These are phyloP conservation scores for Dynastes tityus DNA, from an alignment of 2,888 invertebrate species.

Conservation along the genomic window DNA sequence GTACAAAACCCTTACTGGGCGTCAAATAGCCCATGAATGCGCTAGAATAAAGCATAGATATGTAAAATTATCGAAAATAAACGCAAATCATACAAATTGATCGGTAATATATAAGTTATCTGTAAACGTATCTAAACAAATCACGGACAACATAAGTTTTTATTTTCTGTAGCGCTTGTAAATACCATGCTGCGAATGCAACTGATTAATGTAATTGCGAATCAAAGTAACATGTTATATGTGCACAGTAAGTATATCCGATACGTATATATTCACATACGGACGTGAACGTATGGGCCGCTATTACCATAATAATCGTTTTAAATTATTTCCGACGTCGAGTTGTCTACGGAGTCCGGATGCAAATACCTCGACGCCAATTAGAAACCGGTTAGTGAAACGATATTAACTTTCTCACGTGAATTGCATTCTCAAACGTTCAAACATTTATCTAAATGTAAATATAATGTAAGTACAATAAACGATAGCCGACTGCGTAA, in stretches of 20 bases:
- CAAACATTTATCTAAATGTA: no score
- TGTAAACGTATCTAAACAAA: background rate
- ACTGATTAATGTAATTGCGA: slow-evolving; percentile 44
- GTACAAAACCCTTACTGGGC: no score
- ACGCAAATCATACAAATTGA: slow-evolving; percentile 3
- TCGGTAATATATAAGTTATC: background rate
- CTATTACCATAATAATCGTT: slow-evolving; percentile 21
- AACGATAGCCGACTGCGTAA: no score
- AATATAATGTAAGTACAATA: no score
- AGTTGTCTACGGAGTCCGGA: slow-evolving; percentile 14
- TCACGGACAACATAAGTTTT: slow-evolving; percentile 15
- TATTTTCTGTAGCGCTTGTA: slow-evolving; percentile 24
- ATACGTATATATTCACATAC: slow-evolving; percentile 35
- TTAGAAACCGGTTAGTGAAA: background rate
- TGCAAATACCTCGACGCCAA: slow-evolving; percentile 5
- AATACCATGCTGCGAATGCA: slow-evolving; percentile 29
- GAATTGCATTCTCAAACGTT: no score
- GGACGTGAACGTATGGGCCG: background rate
- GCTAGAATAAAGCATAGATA: background rate
- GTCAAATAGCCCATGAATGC: no score
- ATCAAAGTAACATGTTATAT: slow-evolving; percentile 47
- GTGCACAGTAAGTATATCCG: slow-evolving; percentile 42
- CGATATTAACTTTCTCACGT: background rate
- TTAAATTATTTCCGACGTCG: slow-evolving; percentile 21
- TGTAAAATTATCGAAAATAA: background rate